Evolutionary conservation across 2,888 invertebrate genomes (phyloP).

Genomic region (Drosophila mimica): DNA sequence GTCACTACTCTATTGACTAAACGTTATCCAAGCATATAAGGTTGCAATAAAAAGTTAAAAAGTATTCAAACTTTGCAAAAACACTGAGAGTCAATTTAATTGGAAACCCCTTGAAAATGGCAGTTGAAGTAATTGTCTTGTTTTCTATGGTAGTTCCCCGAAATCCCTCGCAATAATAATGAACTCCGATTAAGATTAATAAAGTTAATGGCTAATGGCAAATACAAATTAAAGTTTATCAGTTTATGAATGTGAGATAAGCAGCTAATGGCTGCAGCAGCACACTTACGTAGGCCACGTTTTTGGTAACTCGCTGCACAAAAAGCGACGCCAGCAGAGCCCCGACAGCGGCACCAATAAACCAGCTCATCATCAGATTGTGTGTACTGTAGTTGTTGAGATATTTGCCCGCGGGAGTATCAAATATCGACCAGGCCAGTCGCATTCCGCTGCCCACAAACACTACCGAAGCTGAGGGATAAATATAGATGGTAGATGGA

Average conservation of each 20-base stretch:
- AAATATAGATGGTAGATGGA: neutral
- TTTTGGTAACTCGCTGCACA: slow-evolving; percentile 80
- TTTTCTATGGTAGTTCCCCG: slow-evolving; percentile 10
- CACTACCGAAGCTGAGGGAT: slow-evolving; percentile 69
- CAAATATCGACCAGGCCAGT: slow-evolving; percentile 79
- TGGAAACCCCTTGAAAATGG: slow-evolving; percentile 1
- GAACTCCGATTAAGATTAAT: slow-evolving; percentile 24
- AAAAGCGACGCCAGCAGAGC: slow-evolving; percentile 72
- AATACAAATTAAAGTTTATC: slow-evolving; percentile 65
- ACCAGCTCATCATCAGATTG: slow-evolving; percentile 81
- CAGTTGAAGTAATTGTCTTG: neutral
- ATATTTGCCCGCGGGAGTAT: slow-evolving; percentile 72
- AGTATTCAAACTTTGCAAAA: neutral
- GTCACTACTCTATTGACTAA: neutral
- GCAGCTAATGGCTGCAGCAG: slow-evolving; percentile 45
- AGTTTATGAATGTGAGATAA: slow-evolving; percentile 44
- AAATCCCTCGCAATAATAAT: neutral
- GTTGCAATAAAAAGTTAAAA: neutral
- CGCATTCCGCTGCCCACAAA: slow-evolving; percentile 80
- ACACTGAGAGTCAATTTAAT: neutral
- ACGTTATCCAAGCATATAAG: neutral
- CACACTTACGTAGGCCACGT: slow-evolving; percentile 82
- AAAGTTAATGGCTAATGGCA: slow-evolving; percentile 48
- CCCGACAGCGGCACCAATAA: slow-evolving; percentile 79
- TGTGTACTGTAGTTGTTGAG: slow-evolving; percentile 57